Evolutionary conservation across 2,888 invertebrate genomes (phyloP), one percentile per base, ranked within the genome.

Genomic region (Leptogaster cylindrica): DNA sequence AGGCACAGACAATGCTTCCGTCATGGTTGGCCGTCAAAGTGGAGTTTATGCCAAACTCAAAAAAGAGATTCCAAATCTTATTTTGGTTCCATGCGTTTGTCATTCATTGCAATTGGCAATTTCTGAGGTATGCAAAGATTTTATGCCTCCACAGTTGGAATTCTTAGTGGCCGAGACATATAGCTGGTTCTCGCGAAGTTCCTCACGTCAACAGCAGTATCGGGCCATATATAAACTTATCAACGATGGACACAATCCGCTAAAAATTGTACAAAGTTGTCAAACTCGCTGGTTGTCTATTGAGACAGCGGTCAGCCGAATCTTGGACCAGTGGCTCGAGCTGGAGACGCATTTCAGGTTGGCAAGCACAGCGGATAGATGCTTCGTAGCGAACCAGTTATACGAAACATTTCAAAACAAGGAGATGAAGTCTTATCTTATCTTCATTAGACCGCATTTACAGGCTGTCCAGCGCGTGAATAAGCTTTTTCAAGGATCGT

Each of bases 121-220:
- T 31, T 25, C 33, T 14, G 39, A 28, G 14, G 65, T 51, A 8
- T 23, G 16, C 7, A 48, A 51, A 12, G 14, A 14, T 31, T 23
- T 51, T 8, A 5, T 41, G 6, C 65, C 65, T 2, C 25, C 10
- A 10, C 5, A 51, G 16, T 46, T 48, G n/a, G 23, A 48, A 25
- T 48, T 23, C 3, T 23, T 48, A 20, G n/a, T 48, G 2, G 2
- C 3, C 5, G 48, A 48, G 10, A 48, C 48, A 3, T 48, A 48
- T 48, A 48, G 25, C 14, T 71, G 7, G 58, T n/a, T 52, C 63
- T 68, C 20, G 33, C 48, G 1, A 27, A 41, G 25, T 68, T 70
- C 25, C 5, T 44, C 7, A n/a, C 31, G 51, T 28, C 61, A 44
- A 7, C 68, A 7, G 6, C 3, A 8, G 6, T 63, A 44, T 14